Evolutionary conservation across 2,113 vertebrate species (phyloP).

Genomic region (Hippocampus barbouri): DNA sequence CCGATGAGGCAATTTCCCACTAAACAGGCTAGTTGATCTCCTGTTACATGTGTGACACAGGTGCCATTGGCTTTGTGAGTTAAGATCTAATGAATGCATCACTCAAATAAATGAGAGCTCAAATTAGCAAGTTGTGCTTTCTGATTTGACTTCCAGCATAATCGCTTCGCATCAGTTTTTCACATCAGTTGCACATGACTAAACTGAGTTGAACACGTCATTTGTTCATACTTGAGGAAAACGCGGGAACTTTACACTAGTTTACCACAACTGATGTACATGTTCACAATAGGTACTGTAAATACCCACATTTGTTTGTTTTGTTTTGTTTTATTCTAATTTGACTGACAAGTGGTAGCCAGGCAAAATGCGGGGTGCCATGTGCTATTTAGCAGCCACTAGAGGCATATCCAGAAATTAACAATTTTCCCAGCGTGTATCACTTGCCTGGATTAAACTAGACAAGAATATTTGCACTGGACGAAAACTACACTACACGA

Average conservation of each 20-base stretch:
- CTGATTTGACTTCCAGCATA: not conserved
- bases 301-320: not conserved
- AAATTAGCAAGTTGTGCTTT: not conserved
- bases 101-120: not conserved
- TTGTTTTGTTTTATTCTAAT: not conserved
- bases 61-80: constrained; percentile 4
- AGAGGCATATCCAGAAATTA: no score
- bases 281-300: not conserved
- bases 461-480: no score
- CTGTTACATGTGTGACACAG: not conserved
- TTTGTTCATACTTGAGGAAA: no score
- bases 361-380: no score
- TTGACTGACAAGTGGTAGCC: not conserved
- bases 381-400: no score
- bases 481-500: no score
- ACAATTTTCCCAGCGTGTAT: no score
- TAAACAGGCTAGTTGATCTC: constrained; percentile 6
- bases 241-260: no score
- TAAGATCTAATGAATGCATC: constrained; percentile 1
- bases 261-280: no score
- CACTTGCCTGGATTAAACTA: no score
- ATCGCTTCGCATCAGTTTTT: not conserved
- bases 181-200: no score
- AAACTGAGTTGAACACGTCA: no score
- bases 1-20: constrained; percentile 6